Conservation (phyloP, 2,797 vertebrate genomes). For the Eurystomus glaucurus region DNA sequence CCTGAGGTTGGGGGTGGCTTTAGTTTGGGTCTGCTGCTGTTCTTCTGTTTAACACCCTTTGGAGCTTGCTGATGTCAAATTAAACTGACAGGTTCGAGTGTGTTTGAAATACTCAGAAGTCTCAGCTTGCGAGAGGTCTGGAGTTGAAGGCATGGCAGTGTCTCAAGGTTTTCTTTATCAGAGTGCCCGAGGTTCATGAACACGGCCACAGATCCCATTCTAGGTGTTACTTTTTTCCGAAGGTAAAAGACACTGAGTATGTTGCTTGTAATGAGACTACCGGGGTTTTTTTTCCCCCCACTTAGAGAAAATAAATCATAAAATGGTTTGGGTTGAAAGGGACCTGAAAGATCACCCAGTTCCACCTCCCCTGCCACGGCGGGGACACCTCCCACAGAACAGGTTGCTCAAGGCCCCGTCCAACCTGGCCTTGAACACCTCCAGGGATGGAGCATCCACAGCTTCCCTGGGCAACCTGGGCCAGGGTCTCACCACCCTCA, state of each 20-base stretch:
- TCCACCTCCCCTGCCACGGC: no score
- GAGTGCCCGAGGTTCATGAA: rapidly evolving
- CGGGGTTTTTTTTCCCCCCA: rapidly evolving
- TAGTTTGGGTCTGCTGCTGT: not conserved
- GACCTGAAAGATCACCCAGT: no score
- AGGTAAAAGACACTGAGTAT: not conserved
- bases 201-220: not conserved
- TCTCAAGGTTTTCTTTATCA: not conserved
- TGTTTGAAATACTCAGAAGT: not conserved
- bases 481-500: no score
- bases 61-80: not conserved
- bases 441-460: no score
- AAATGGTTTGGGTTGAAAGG: no score
- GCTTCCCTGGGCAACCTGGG: no score
- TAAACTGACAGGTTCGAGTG: not conserved
- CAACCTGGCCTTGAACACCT: no score
- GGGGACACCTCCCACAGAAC: no score
- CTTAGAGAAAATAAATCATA: not conserved
- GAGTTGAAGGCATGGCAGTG: not conserved
- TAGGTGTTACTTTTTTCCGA: not conserved
- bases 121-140: not conserved
- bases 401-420: no score
- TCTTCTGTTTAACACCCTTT: not conserved
- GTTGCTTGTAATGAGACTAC: not conserved
- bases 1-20: not conserved